Base-by-base conservation (phyloP, 2,888 invertebrate genomes). In the Patella ulyssiponensis region DNA sequence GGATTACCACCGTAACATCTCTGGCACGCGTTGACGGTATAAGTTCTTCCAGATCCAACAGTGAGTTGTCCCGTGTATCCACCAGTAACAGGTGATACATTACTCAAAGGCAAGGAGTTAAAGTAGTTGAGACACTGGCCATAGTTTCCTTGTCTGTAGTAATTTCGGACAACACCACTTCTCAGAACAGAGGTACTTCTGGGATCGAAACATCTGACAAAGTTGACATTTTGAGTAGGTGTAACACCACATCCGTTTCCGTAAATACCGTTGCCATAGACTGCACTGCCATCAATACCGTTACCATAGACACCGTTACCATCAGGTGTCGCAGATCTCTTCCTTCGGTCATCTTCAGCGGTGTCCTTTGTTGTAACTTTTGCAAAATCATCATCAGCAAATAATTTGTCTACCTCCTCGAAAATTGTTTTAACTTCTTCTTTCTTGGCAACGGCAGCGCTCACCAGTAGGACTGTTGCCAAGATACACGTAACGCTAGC, bases 101-200 rank as follows among this genome's bases (percentile, higher is more conserved):
- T 64, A 23, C 20, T 2, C 14, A 64, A 64, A 11, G 64, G 64
- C 20, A 64, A 20, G 5, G 64, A 64, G 20, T 64, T 64, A 23
- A 64, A 64, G 20, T 64, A 64, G 23, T 64, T 64, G n/a, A 64
- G 23, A 20, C 64, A 64, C 20, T 64, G n/a, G 15, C 20, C 64
- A 64, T 64, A 64, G 20, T 64, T 64, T 12, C 64, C 64, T 64
- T 64, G 64, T 64, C 64, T 64, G 64, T 64, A 64, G 23, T 64
- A 64, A 64, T 64, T 64, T 64, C 64, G n/a, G 20, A 20, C n/a
- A 20, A 64, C n/a, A 23, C 20, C 23, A 23, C 23, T 64, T 20
- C 64, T n/a, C 7, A 23, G 9, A n/a, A 20, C n/a, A 64, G n/a
- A 64, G 9, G 20, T 23, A 12, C 23, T 64, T 64, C 64, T 23